Evolutionary conservation across 2,888 invertebrate species (phyloP).

Genomic region (Sinopyrophorus schimmeli): DNA sequence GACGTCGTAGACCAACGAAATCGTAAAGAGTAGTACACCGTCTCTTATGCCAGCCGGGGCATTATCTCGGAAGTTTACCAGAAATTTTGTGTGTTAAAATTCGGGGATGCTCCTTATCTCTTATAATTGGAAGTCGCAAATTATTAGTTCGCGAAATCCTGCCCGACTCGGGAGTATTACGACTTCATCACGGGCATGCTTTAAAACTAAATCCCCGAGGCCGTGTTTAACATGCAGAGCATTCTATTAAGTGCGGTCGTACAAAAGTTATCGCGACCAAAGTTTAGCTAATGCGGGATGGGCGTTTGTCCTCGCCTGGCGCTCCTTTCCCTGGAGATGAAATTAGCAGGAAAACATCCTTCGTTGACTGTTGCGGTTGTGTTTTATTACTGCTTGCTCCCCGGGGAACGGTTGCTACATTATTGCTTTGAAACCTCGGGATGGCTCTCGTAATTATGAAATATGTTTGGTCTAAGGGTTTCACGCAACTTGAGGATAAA

Average conservation of each 20-base stretch:
- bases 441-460: constrained; percentile 21
- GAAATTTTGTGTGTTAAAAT: no score
- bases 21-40: no score
- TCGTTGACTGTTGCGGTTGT: constrained; percentile 30
- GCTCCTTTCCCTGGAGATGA: constrained; percentile 27
- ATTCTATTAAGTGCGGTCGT: constrained; percentile 36
- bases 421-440: constrained; percentile 25
- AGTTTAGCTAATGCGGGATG: constrained; percentile 34
- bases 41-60: no score
- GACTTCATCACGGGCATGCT: constrained; percentile 28
- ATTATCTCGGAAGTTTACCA: no score
- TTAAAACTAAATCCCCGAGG: constrained; percentile 33
- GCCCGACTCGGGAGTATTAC: constrained; percentile 29
- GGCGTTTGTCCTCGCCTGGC: constrained; percentile 34
- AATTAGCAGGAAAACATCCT: constrained; percentile 31
- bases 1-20: no score
- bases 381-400: constrained; percentile 27
- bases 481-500: constrained; percentile 15
- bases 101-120: constrained; percentile 23
- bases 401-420: constrained; percentile 24
- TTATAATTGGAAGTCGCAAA: constrained; percentile 29
- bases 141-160: constrained; percentile 34
- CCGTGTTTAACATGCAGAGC: constrained; percentile 36
- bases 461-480: constrained; percentile 18
- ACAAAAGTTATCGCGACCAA: constrained; percentile 36